Evolutionary conservation across 1,140 invertebrate genomes (phyloP).

Genomic region (Drosophila lacertosa): DNA sequence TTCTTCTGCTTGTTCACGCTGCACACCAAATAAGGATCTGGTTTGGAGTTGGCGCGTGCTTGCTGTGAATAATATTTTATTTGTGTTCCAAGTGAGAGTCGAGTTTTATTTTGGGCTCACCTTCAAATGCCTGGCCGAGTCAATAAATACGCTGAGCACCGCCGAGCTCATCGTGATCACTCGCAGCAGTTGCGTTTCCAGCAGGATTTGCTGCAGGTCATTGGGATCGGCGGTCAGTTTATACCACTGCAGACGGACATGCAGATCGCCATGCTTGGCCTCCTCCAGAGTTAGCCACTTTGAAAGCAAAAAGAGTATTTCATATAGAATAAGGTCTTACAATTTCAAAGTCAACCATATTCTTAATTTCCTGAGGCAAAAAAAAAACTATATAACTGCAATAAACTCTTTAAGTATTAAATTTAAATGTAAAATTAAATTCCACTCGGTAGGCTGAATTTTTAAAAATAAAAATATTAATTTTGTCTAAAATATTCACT

Average conservation of each 20-base stretch:
- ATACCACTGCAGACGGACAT: constrained; percentile 94
- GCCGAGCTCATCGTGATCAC: constrained; percentile 91
- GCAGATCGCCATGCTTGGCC: constrained; percentile 96
- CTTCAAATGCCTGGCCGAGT: constrained; percentile 95
- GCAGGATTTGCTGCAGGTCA: constrained; percentile 90
- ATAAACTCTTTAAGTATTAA: too few species aligned
- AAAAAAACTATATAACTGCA: too few species aligned
- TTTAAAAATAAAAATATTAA: too few species aligned
- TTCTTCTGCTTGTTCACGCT: constrained; percentile 89
- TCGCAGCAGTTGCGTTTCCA: constrained; percentile 90
- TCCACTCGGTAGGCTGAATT: too few species aligned
- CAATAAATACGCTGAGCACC: constrained; percentile 92
- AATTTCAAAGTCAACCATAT: too few species aligned
- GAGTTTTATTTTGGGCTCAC: constrained; percentile 84
- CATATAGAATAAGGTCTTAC: too few species aligned
- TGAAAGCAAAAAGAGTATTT: constrained; percentile 47
- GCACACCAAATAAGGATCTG: constrained; percentile 91
- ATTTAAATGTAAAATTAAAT: too few species aligned
- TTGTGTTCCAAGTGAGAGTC: too few species aligned
- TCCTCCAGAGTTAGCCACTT: constrained; percentile 97
- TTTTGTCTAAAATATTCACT: too few species aligned
- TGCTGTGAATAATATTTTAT: constrained; percentile 84
- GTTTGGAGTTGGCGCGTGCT: constrained; percentile 88
- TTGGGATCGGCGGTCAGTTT: constrained; percentile 89
- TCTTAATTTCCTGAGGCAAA: too few species aligned